Evolutionary conservation across 2,113 vertebrate species (phyloP), one percentile per base, ranked within the genome.

Genomic region (Raja brachyura): DNA sequence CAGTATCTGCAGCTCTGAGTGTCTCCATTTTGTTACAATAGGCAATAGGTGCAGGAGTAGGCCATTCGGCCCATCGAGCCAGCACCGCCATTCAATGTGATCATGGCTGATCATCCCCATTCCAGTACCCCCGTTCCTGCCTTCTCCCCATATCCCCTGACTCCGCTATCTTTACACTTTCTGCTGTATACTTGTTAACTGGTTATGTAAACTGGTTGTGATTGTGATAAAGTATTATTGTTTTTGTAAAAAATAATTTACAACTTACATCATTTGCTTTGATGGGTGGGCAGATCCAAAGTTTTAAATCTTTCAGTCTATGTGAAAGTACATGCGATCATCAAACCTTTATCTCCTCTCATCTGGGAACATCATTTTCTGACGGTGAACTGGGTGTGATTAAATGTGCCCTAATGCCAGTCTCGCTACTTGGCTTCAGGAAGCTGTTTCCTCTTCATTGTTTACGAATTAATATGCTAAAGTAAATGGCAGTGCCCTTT

Each of bases 241-340:
- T 48, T 0, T 48, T 48, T 48, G 39, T 48, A 0, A 48, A 86
- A 48, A 54, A 48, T 48, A 28, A 25, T 14, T n/a, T n/a, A 61
- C n/a, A 59, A 85, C 39, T 59, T n/a, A 25, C 13, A 85, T 85
- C 56, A 86, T 86, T 86, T 86, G n/a, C 22, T 61, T 86, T 86
- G 56, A 61, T 59, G n/a, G 10, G 22, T n/a, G 56, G 56, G 0
- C 3, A n/a, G 25, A 61, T 25, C 25, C 56, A 59, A 61, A 11
- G 56, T 56, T 59, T 85, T 59, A 85, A 59, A 85, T 85, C 48
- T 85, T 85, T 85, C 79, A 59, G 78, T 56, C n/a, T 61, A n/a
- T 13, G 25, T 11, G 4, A 6, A 86, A 86, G 54, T n/a, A n/a
- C 25, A 56, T 61, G 56, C 14, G 10, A 25, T 5, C 56, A 61